Evolutionary conservation across 1,140 invertebrate species (phyloP).

Genomic region (Aplysia californica): DNA sequence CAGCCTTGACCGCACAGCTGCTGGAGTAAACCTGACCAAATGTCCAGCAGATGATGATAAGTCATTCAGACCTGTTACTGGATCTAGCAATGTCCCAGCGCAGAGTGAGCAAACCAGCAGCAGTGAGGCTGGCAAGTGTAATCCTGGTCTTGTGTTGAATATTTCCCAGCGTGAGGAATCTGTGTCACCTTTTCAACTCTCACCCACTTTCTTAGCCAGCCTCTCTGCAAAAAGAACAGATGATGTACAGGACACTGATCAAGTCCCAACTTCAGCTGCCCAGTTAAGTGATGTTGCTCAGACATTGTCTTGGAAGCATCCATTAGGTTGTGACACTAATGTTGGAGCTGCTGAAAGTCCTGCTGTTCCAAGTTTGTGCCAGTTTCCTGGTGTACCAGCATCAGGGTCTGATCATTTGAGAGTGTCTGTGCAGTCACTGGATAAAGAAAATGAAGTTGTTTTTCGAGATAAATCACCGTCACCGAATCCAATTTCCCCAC

Average conservation of each 20-base stretch:
- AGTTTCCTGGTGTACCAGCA: background rate
- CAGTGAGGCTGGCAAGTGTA: background rate
- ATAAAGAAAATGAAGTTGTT: background rate
- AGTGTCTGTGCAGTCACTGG: background rate
- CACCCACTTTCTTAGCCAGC: conserved; percentile 1
- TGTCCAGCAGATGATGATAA: background rate
- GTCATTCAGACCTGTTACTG: background rate
- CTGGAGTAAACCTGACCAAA: background rate
- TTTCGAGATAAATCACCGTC: background rate
- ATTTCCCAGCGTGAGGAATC: background rate
- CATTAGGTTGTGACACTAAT: background rate
- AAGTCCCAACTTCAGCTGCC: background rate
- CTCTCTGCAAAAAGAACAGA: conserved; percentile 5
- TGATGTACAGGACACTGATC: too few species aligned
- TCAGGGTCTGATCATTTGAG: background rate
- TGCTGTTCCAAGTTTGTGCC: background rate
- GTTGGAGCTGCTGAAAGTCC: background rate
- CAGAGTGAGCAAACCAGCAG: background rate
- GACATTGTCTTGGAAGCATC: background rate
- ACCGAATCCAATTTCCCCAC: background rate
- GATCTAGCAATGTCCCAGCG: background rate
- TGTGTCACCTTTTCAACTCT: conserved; percentile 8
- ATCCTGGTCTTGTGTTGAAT: background rate
- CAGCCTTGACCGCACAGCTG: too few species aligned
- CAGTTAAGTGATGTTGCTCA: background rate